phyloP scores from a whole-genome alignment of 2,888 invertebrate species.

The Diadegma fenestrale region DNA sequence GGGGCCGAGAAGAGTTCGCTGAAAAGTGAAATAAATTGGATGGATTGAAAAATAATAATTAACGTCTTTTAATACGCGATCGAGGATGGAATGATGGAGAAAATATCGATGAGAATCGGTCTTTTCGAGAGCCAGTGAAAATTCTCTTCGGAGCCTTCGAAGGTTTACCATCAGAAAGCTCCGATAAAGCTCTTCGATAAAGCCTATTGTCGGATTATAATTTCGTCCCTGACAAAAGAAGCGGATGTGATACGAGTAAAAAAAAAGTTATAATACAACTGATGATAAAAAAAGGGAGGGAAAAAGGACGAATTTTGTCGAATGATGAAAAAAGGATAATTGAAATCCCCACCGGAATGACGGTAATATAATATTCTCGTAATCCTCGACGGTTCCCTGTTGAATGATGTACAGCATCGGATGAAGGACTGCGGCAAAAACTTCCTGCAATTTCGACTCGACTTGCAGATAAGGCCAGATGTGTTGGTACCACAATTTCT shows the following conservation, averaged over 20 bases:
- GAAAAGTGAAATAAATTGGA: conserved; percentile 46
- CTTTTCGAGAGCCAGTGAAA: neutral
- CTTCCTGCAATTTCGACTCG: conserved; percentile 94
- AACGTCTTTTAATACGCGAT: neutral
- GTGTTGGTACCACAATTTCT: conserved; percentile 98
- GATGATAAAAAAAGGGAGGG: neutral
- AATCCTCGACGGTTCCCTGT: conserved; percentile 92
- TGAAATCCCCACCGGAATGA: conserved; percentile 90
- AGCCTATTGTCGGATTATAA: conserved; percentile 22
- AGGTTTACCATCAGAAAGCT: conserved; percentile 3
- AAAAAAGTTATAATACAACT: conserved; percentile 1
- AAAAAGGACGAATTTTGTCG: neutral
- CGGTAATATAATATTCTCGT: conserved; percentile 92
- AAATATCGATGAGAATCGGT: neutral
- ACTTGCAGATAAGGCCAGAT: conserved; percentile 95
- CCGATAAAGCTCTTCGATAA: conserved; percentile 8
- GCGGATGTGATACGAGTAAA: neutral
- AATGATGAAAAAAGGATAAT: neutral
- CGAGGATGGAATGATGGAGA: neutral
- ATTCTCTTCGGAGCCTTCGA: neutral
- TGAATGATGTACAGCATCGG: conserved; percentile 94
- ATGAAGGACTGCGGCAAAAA: conserved; percentile 93
- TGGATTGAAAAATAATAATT: neutral
- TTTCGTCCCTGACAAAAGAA: conserved; percentile 18
- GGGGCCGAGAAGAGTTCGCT: conserved; percentile 91